A percentile compares a stretch with the other conserved stretches of the same genome.
These are phyloP conservation scores for Esox niger DNA, from an alignment of 2,113 vertebrate species.

Conservation along the genomic window DNA sequence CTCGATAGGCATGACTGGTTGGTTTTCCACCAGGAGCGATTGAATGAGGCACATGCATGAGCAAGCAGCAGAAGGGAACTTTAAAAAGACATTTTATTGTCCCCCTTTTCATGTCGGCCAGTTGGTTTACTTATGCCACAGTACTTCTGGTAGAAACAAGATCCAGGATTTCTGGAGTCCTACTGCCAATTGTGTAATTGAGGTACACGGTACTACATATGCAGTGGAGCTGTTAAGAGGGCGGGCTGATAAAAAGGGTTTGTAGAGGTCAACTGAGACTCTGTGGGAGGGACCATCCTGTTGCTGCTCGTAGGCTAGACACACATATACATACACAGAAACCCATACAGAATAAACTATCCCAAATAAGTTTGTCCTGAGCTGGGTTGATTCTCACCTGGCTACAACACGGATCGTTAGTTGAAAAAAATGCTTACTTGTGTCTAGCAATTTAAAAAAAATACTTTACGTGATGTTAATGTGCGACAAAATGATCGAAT, in stretches of 20 bases:
- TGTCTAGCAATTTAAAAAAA: too few species aligned
- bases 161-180: too few species aligned
- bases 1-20: not conserved
- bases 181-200: not conserved
- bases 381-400: too few species aligned
- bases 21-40: not conserved
- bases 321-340: too few species aligned
- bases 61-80: not conserved
- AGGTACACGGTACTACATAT: not conserved
- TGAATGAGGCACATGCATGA: conserved; percentile 3
- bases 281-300: conserved; percentile 4
- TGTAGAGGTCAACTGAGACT: not conserved
- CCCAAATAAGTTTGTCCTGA: too few species aligned
- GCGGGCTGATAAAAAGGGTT: not conserved
- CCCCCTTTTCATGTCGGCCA: not conserved
- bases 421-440: too few species aligned
- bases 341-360: too few species aligned
- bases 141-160: not conserved
- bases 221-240: conserved; percentile 2
- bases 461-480: too few species aligned
- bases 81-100: not conserved
- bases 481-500: too few species aligned
- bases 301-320: not conserved
- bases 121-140: not conserved
- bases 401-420: too few species aligned